Base-by-base conservation (phyloP, 2,113 vertebrate species). In the Anolis sagrei region DNA sequence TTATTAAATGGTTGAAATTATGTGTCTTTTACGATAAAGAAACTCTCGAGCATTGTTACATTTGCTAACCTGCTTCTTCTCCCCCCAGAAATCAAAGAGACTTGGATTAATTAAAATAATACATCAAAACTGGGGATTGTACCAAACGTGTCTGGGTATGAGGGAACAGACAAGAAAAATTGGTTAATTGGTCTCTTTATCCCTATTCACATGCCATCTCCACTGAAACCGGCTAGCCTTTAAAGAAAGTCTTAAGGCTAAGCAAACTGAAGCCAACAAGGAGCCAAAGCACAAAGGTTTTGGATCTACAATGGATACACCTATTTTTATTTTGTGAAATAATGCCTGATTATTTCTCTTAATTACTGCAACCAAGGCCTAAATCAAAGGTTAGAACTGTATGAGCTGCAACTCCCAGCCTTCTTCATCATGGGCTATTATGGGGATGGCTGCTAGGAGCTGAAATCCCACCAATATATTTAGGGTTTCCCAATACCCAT, bases 1-100 rank as follows among this genome's bases (percentile, higher is more conserved):
- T 97, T 97, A 97, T 97, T 97, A 97, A 97, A 97, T 97, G 97
- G 96, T 96, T 97, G 96, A 96, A 96, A 97, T 97, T 97, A 97
- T 97, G 96, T 97, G 95, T 97, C 96, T 97, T 97, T 96, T 96
- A 97, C 95, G 84, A 97, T 96, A 96, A 97, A 97, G 96, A 97
- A 97, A 97, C 96, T 97, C 96, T 95, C 77, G 82, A 96, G 95
- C 95, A 95, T 96, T 97, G 97, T 96, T 97, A 96, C 96, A 97
- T 97, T 96, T 96, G 95, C 96, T 95, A 97, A 95, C 95, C 96
- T 96, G 95, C 94, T 95, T 96, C 96, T 93, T 74, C 70, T 62
- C 39, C 78, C 78, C 84, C 89, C 93, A 95, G 95, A 96, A 96
- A 97, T 96, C 96, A 97, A 97, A 97, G 78, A 96, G 96, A 95